These are phyloP conservation scores for Apeira syringaria DNA, from an alignment of 2,888 invertebrate species.

Conservation along the genomic window DNA sequence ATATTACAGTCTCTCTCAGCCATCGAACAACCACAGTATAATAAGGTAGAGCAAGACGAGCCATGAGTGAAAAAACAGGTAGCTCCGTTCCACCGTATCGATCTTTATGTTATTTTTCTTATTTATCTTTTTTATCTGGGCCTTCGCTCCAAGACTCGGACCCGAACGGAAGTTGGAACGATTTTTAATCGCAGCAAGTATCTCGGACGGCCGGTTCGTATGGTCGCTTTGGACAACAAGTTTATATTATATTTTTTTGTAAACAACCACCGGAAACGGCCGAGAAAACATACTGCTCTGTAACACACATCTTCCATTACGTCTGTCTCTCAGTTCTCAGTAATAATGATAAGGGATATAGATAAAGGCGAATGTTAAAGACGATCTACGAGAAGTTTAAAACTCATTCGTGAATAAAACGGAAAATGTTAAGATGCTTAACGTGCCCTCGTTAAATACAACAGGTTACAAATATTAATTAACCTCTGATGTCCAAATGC, in stretches of 20 bases:
- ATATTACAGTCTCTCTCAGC: constrained; percentile 1
- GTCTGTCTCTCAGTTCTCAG: constrained; percentile 65
- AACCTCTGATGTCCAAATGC: constrained; percentile 12
- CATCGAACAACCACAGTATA: constrained; percentile 7
- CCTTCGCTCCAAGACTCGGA: constrained; percentile 65
- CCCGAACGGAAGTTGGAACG: constrained; percentile 82
- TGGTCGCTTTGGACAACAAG: constrained; percentile 65
- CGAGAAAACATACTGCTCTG: constrained; percentile 67
- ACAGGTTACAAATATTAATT: constrained; percentile 17
- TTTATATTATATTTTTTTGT: constrained; percentile 74
- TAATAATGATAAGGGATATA: constrained; percentile 65
- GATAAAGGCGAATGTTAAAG: constrained; percentile 57
- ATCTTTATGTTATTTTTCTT: constrained; percentile 80
- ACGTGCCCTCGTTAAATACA: constrained; percentile 18
- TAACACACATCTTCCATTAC: constrained; percentile 81
- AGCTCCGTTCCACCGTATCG: constrained; percentile 79
- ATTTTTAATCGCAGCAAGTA: constrained; percentile 81
- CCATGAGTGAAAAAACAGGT: constrained; percentile 75
- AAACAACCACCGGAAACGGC: constrained; percentile 80
- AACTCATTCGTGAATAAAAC: constrained; percentile 31
- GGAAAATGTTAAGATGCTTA: constrained; percentile 29
- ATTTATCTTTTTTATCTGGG: constrained; percentile 80
- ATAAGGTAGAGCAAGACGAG: constrained; percentile 37
- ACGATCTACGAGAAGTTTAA: constrained; percentile 44
- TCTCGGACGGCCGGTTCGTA: constrained; percentile 70